phyloP scores from a whole-genome alignment of 2,888 invertebrate species.

The Blastobasis lacticolella region DNA sequence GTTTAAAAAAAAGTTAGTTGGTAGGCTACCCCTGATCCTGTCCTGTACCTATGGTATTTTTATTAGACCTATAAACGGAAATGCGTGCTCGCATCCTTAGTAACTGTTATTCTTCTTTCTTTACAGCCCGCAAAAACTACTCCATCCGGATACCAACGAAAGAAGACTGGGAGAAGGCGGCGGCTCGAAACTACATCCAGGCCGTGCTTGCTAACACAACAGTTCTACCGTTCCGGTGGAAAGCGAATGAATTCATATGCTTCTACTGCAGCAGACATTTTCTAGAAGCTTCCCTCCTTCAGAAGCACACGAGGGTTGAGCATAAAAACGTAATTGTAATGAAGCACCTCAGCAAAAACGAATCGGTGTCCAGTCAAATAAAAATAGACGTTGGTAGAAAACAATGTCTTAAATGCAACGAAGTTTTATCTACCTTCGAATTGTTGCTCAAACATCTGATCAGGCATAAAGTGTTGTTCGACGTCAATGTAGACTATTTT shows the following conservation, averaged over 20 bases:
- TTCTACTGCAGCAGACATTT: constrained; percentile 37
- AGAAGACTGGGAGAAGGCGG: not conserved
- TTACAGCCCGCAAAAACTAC: not conserved
- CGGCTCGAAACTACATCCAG: not conserved
- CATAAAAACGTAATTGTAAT: constrained; percentile 28
- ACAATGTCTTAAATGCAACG: not conserved
- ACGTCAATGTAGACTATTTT: not conserved
- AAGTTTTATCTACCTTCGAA: not conserved
- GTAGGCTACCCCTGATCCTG: too few species aligned
- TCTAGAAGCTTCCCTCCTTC: constrained; percentile 23
- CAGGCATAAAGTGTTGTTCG: not conserved
- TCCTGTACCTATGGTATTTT: too few species aligned
- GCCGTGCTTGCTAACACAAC: constrained; percentile 31
- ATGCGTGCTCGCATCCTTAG: too few species aligned
- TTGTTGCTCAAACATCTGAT: not conserved
- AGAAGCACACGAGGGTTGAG: constrained; percentile 29
- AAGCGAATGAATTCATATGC: constrained; percentile 34
- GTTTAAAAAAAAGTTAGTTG: too few species aligned
- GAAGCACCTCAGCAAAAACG: constrained; percentile 4
- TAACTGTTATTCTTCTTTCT: too few species aligned
- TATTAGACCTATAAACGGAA: too few species aligned
- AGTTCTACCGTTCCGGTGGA: constrained; percentile 37
- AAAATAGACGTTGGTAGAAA: not conserved
- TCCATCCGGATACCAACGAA: not conserved
- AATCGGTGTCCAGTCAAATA: not conserved